Conservation (phyloP, 2,113 vertebrate species). For the Podiceps cristatus region DNA sequence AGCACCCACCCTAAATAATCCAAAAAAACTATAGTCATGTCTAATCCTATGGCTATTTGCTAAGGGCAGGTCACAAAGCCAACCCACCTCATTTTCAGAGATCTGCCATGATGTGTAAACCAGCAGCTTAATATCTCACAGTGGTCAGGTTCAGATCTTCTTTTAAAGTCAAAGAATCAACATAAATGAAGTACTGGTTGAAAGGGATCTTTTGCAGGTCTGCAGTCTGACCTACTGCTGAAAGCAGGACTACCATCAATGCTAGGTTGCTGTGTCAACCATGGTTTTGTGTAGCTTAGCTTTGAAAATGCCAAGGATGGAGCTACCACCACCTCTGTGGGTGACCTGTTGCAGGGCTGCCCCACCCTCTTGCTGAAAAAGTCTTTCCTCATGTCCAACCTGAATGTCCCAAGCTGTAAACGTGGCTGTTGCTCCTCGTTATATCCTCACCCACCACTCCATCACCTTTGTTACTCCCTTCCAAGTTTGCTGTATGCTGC, state of each 20-base stretch:
- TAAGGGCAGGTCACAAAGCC: background rate
- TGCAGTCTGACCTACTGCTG: background rate
- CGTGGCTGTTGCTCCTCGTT: background rate
- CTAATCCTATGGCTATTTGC: background rate
- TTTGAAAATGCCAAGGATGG: background rate
- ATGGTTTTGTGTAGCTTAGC: background rate
- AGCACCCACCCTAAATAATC: background rate
- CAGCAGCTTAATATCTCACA: background rate
- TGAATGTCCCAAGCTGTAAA: background rate
- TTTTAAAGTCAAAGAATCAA: background rate
- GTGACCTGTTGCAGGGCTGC: background rate
- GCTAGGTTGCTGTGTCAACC: background rate
- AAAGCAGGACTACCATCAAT: background rate
- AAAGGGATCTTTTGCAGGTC: background rate
- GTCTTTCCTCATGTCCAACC: background rate
- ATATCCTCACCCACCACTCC: background rate
- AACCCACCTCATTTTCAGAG: background rate
- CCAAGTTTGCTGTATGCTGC: background rate
- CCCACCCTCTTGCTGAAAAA: background rate
- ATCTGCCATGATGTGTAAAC: background rate
- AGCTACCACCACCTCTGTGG: background rate
- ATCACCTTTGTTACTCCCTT: background rate
- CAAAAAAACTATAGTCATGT: background rate
- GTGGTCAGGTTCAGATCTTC: background rate
- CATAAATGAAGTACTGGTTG: background rate